Percentiles rank a stretch among this genome's conserved stretches.
Evolutionary conservation across 2,797 vertebrate genomes (phyloP).

Genomic region (Neostethus bicornis): DNA sequence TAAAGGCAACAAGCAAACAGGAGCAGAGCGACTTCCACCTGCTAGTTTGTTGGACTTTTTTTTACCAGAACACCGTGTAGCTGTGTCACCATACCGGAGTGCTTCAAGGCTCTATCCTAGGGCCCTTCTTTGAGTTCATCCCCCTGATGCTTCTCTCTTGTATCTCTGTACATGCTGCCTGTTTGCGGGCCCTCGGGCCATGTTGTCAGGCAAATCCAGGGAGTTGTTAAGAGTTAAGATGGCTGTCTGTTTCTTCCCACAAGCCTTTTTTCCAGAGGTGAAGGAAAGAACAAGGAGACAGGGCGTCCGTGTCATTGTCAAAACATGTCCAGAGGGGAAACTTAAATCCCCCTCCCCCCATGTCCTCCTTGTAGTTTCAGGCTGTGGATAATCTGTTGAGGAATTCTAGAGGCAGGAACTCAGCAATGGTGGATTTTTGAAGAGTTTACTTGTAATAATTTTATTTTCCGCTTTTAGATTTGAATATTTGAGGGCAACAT

Average conservation of each 20-base stretch:
- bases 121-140: conserved; percentile 44
- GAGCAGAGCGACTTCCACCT: conserved; percentile 30
- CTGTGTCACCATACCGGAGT: conserved; percentile 51
- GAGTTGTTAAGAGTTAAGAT: conserved; percentile 45
- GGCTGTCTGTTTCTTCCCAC: conserved; percentile 52
- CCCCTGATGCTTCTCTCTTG: conserved; percentile 14
- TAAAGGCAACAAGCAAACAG: conserved; percentile 47
- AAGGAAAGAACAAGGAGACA: conserved; percentile 11
- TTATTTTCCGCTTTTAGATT: conserved; percentile 30
- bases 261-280: conserved; percentile 47
- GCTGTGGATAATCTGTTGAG: conserved; percentile 60
- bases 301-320: conserved; percentile 52
- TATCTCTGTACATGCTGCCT: conserved; percentile 32
- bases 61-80: conserved; percentile 31
- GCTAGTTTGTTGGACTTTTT: conserved; percentile 23
- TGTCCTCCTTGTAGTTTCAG: conserved; percentile 34
- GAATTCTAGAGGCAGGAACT: conserved; percentile 62
- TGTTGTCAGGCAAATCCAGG: conserved; percentile 72
- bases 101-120: conserved; percentile 64
- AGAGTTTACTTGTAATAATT: conserved; percentile 55
- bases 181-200: conserved; percentile 58
- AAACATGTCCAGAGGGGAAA: conserved; percentile 64
- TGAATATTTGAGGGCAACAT: conserved; percentile 26
- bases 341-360: conserved; percentile 43
- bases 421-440: conserved; percentile 65